phyloP scores from a whole-genome alignment of 2,113 vertebrate genomes.

The Ondatra zibethicus region DNA sequence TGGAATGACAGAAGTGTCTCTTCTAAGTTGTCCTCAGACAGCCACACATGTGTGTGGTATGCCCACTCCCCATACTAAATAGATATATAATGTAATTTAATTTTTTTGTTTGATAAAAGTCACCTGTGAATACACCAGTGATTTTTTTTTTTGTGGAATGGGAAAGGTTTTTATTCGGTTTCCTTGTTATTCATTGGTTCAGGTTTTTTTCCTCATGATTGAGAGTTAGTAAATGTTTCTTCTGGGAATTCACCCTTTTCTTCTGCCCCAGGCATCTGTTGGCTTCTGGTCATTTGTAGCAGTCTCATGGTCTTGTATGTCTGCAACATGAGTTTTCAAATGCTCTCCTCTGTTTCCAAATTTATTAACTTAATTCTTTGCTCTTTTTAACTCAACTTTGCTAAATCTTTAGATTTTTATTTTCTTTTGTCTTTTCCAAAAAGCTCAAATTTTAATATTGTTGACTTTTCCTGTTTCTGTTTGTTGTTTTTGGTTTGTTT shows the following conservation, averaged over 20 bases:
- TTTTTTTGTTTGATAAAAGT: background rate
- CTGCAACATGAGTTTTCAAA: background rate
- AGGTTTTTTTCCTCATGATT: background rate
- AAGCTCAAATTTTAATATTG: background rate
- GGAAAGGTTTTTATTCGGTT: background rate
- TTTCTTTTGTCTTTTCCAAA: background rate
- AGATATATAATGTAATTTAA: background rate
- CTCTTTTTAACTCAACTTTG: background rate
- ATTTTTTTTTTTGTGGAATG: background rate
- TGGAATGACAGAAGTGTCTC: background rate
- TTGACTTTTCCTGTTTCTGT: background rate
- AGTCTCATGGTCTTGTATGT: background rate
- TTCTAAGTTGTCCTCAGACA: background rate
- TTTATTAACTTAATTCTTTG: background rate
- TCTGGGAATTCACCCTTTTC: background rate
- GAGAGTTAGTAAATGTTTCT: background rate
- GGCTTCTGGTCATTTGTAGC: background rate
- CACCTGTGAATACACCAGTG: background rate
- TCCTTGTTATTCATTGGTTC: background rate
- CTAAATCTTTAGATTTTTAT: background rate
- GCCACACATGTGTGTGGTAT: background rate
- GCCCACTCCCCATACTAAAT: background rate
- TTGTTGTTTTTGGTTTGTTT: background rate
- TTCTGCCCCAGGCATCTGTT: background rate
- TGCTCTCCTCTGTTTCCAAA: background rate